Evolutionary conservation across 1,140 invertebrate species (phyloP), one percentile per base, ranked within the genome.

Genomic region (Macrostomum lignano): DNA sequence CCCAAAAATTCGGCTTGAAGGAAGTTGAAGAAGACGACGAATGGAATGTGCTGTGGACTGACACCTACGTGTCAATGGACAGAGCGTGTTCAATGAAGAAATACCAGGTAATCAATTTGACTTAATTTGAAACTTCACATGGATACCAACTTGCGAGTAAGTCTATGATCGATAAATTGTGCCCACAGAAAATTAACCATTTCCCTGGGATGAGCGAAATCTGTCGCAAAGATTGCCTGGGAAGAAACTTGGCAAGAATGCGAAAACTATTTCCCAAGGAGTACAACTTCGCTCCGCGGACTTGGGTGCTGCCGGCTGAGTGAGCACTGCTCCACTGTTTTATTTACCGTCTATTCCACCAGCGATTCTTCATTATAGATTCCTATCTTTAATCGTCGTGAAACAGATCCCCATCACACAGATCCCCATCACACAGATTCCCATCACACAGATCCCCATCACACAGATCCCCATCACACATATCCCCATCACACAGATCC

Each of bases 261-360:
- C 55, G 67, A 30, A 72, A 74, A 53, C 47, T 73, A 17, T 81
- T 74, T 53, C 74, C 75, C 1, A 70, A 72, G 43, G 74, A 79
- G 36, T 84, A 81, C 48, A 73, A 72, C 45, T 74, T 82, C 51
- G 82, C 76, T 52, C 77, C 78, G 3, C 75, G 72, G 60, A 76
- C 75, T n/a, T 84, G 76, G 75, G 75, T 73, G 55, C 64, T 84
- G 36, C 77, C 78, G 22, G 68, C 72, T n/a, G 76, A 81, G 72
- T 75, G 62, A 11, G 7, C 11, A 24, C 9, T 24, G n/a, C n/a
- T 24, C 9, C n/a, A 24, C n/a, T 9, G 23, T 9, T 24, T 9
- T 24, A n/a, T 24, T 24, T 9, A 24, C 9, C n/a, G n/a, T 9
- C n/a, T 9, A n/a, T n/a, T n/a, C n/a, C n/a, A n/a, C n/a, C n/a